Evolutionary conservation across 2,888 invertebrate species (phyloP).

Genomic region (Eubasilissa splendida): DNA sequence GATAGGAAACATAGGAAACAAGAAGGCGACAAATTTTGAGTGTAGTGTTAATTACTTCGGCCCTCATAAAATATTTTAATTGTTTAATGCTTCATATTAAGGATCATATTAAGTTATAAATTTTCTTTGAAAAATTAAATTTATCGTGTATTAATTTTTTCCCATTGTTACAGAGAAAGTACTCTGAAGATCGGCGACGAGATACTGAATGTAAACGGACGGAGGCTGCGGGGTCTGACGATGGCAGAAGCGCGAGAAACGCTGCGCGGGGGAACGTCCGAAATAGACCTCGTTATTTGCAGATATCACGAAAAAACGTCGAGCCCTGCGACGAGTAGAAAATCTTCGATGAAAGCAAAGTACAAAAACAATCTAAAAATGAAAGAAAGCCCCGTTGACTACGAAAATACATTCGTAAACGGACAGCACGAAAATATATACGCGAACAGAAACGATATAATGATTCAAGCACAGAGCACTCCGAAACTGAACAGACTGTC

Average conservation of each 20-base stretch:
- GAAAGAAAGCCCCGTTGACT: conserved; percentile 81
- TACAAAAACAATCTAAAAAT: conserved; percentile 61
- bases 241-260: conserved; percentile 79
- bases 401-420: conserved; percentile 76
- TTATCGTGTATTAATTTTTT: too few species aligned
- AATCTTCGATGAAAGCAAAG: conserved; percentile 49
- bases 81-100: too few species aligned
- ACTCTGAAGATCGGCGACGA: conserved; percentile 80
- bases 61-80: too few species aligned
- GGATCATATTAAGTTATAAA: too few species aligned
- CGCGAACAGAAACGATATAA: conserved; percentile 73
- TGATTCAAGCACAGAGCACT: conserved; percentile 78
- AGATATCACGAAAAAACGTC: conserved; percentile 67
- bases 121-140: too few species aligned
- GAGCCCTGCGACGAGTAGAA: conserved; percentile 46
- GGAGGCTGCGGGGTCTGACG: conserved; percentile 77
- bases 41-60: too few species aligned
- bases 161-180: conserved; percentile 71
- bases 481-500: conserved; percentile 72
- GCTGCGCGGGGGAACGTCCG: conserved; percentile 75
- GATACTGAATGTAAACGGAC: conserved; percentile 81
- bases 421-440: conserved; percentile 68
- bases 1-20: too few species aligned
- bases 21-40: too few species aligned
- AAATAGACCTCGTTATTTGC: conserved; percentile 79